phyloP scores from a whole-genome alignment of 2,888 invertebrate species.

The Philereme transversata region DNA sequence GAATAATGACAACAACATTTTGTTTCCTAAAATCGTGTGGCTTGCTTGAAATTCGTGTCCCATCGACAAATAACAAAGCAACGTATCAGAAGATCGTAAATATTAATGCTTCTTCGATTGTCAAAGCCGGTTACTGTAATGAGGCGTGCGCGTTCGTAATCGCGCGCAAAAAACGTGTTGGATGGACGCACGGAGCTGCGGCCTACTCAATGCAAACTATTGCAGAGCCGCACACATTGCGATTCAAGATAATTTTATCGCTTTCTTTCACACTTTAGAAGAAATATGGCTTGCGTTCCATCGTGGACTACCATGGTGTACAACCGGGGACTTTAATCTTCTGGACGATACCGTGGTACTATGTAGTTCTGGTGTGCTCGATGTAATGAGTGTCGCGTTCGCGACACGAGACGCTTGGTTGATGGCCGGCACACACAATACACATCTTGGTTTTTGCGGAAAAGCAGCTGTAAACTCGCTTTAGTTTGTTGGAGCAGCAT shows the following conservation, averaged over 20 bases:
- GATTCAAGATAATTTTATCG: no score
- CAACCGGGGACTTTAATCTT: no score
- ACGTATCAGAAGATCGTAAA: slow-evolving; percentile 22
- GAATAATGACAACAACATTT: no score
- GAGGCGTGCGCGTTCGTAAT: slow-evolving; percentile 22
- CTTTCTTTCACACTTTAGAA: no score
- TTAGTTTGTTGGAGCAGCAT: slow-evolving; percentile 15
- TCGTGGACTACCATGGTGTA: no score
- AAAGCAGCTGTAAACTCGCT: slow-evolving; percentile 6
- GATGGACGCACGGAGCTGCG: slow-evolving; percentile 1
- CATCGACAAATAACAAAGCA: slow-evolving; percentile 13
- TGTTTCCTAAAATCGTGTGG: no score
- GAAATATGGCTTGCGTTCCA: no score
- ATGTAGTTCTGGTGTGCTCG: slow-evolving; percentile 13
- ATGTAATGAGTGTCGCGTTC: slow-evolving; percentile 30
- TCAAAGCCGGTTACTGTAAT: slow-evolving; percentile 30
- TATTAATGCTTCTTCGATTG: slow-evolving; percentile 28
- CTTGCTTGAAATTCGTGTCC: no score
- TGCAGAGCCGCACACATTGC: no score
- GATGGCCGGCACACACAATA: slow-evolving; percentile 29
- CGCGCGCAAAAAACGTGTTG: slow-evolving; percentile 24
- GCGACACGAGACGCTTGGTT: slow-evolving; percentile 33
- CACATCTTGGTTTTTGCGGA: slow-evolving; percentile 14
- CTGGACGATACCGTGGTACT: no score
- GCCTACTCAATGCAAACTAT: neutral